These are phyloP conservation scores for Drosophila anomalata DNA, from an alignment of 2,888 invertebrate genomes.

Conservation along the genomic window DNA sequence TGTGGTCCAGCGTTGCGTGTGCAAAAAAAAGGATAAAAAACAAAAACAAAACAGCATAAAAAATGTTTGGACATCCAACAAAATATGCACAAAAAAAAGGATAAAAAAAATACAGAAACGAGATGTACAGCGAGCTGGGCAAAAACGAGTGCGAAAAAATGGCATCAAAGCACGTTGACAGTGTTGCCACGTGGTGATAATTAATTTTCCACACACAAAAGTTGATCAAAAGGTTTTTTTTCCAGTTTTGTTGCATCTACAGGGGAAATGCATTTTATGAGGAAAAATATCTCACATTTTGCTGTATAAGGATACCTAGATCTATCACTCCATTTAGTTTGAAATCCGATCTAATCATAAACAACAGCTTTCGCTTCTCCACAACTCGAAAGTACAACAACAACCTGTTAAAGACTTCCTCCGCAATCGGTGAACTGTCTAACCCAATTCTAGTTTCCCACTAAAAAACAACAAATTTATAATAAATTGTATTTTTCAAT, in stretches of 20 bases:
- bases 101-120: slow-evolving; percentile 33
- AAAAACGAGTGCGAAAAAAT: slow-evolving; percentile 44
- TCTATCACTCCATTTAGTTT: neutral
- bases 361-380: neutral
- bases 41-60: slow-evolving; percentile 67
- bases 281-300: neutral
- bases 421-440: slow-evolving; percentile 33
- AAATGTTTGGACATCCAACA: slow-evolving; percentile 60
- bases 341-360: neutral
- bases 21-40: slow-evolving; percentile 32
- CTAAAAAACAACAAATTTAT: slow-evolving; percentile 42
- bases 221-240: slow-evolving; percentile 33
- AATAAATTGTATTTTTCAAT: slow-evolving; percentile 64
- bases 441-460: slow-evolving; percentile 55
- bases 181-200: slow-evolving; percentile 72
- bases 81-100: slow-evolving; percentile 43
- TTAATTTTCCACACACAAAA: slow-evolving; percentile 57
- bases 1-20: slow-evolving; percentile 21
- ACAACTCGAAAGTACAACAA: neutral
- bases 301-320: neutral
- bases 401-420: neutral
- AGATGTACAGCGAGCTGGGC: slow-evolving; percentile 43
- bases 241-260: slow-evolving; percentile 6
- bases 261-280: neutral
- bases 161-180: slow-evolving; percentile 59